A percentile compares a stretch with the other conserved stretches of the same genome.
Conservation (phyloP, 2,113 vertebrate species). For the Rhabdornis inornatus region DNA sequence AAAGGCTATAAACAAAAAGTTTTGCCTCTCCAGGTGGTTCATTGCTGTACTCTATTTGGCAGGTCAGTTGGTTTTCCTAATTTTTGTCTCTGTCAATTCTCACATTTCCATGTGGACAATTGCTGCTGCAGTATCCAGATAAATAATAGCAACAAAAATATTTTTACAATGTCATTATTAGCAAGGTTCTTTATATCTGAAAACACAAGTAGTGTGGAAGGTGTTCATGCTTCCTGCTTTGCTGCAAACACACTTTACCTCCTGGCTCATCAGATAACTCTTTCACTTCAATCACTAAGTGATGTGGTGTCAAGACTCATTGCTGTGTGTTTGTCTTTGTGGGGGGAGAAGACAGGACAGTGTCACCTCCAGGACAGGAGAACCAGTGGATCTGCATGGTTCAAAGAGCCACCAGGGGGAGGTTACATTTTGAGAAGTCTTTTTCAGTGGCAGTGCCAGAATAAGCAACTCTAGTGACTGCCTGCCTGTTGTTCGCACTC, state of each 20-base stretch:
- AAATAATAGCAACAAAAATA: background rate
- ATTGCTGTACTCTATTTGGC: background rate
- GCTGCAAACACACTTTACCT: background rate
- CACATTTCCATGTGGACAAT: accelerated
- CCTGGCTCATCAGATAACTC: background rate
- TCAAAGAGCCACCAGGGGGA: background rate
- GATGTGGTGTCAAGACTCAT: background rate
- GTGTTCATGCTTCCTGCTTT: background rate
- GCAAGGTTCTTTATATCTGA: background rate
- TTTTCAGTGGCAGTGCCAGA: background rate
- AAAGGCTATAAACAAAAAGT: background rate
- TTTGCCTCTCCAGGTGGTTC: background rate
- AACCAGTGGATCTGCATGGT: background rate
- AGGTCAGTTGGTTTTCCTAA: background rate
- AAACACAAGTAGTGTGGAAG: background rate
- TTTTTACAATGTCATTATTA: background rate
- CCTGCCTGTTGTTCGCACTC: background rate
- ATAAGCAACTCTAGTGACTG: background rate
- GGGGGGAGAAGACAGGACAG: background rate
- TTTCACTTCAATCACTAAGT: background rate
- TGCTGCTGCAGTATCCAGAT: background rate
- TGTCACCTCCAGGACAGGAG: background rate
- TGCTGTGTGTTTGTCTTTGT: background rate
- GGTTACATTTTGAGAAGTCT: background rate
- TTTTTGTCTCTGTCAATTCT: background rate